phyloP scores from a whole-genome alignment of 2,797 vertebrate species.

The Enteromius trimaculatus region DNA sequence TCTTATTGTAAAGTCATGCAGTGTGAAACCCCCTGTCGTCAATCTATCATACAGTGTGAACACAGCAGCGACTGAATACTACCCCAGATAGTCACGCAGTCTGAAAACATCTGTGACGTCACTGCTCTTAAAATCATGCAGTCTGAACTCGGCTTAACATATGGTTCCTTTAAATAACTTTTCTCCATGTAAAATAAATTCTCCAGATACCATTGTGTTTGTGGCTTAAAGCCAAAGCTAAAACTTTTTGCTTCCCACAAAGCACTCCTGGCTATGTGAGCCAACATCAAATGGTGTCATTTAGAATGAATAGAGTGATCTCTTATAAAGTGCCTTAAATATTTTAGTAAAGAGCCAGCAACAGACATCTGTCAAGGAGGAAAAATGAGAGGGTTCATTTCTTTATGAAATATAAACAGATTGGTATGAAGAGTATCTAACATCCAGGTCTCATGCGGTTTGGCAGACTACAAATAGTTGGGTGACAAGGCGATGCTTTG shows the following conservation, averaged over 20 bases:
- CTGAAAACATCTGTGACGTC: no score
- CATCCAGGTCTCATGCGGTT: not conserved
- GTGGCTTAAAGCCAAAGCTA: not conserved
- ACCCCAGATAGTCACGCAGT: no score
- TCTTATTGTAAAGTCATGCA: no score
- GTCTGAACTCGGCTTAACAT: no score
- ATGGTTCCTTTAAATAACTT: not conserved
- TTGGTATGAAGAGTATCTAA: not conserved
- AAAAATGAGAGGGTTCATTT: not conserved
- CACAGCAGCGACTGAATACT: no score
- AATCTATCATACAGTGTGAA: no score
- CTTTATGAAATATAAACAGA: not conserved
- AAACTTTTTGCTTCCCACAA: not conserved
- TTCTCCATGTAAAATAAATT: not conserved
- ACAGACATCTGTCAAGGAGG: constrained; percentile 11
- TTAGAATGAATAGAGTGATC: not conserved
- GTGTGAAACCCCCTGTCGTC: no score
- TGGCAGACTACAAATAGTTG: not conserved
- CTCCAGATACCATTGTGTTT: not conserved
- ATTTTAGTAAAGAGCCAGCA: not conserved
- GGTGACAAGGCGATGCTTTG: not conserved
- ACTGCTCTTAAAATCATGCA: no score
- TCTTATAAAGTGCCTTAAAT: constrained; percentile 35
- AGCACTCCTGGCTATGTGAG: not conserved
- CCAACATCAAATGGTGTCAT: constrained; percentile 17